These are phyloP conservation scores for Aromia moschata DNA, from an alignment of 2,888 invertebrate genomes.

Conservation along the genomic window DNA sequence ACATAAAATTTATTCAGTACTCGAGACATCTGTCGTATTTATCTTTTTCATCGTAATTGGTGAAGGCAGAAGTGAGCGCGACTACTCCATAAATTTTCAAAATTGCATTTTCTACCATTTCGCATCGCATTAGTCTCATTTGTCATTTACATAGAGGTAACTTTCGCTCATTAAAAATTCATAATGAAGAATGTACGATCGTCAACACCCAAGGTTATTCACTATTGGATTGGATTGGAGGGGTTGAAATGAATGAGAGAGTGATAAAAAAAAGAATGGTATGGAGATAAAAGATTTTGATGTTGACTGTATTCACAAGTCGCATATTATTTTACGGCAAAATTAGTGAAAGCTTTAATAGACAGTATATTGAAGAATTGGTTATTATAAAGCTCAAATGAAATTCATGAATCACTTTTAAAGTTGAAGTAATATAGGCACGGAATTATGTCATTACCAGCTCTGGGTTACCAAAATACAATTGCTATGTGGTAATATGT, in stretches of 20 bases:
- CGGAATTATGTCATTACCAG: too few species aligned
- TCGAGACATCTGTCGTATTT: conserved; percentile 8
- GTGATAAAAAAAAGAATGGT: neutral
- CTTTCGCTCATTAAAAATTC: conserved; percentile 11
- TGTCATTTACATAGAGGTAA: conserved; percentile 9
- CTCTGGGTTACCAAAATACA: too few species aligned
- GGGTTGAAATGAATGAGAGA: neutral
- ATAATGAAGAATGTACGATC: neutral
- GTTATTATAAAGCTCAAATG: too few species aligned
- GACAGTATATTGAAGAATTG: too few species aligned
- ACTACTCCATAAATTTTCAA: conserved; percentile 17
- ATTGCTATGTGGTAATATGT: too few species aligned
- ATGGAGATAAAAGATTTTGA: too few species aligned
- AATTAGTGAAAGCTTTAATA: too few species aligned
- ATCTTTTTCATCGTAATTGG: conserved; percentile 2
- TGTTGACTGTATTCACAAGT: too few species aligned
- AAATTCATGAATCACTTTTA: too few species aligned
- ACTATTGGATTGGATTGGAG: neutral
- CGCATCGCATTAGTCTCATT: conserved; percentile 4
- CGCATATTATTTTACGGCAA: too few species aligned
- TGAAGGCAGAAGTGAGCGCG: conserved; percentile 2
- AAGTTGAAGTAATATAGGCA: too few species aligned
- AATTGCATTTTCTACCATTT: conserved; percentile 6
- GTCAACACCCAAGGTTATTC: neutral
- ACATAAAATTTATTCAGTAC: neutral